Evolutionary conservation across 2,888 invertebrate genomes (phyloP).

Genomic region (Phyllotreta cruciferae): DNA sequence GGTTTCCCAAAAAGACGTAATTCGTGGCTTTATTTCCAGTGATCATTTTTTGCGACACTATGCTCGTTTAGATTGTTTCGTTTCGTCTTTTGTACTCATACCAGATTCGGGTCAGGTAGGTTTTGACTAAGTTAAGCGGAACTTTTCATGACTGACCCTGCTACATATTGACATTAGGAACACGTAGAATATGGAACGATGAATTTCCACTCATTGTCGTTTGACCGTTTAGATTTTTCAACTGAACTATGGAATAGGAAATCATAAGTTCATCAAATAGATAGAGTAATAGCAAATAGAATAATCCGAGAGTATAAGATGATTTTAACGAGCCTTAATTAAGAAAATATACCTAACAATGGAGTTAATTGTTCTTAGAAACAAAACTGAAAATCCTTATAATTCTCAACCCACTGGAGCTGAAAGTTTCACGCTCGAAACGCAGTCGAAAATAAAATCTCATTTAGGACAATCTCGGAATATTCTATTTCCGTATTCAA

Average conservation of each 20-base stretch:
- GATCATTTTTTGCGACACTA: no score
- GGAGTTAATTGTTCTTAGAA: no score
- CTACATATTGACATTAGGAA: conserved; percentile 23
- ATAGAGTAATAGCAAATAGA: no score
- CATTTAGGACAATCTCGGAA: conserved; percentile 6
- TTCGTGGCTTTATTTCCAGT: no score
- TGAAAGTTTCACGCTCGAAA: conserved; percentile 6
- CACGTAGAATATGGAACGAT: conserved; percentile 26
- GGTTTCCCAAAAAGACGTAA: no score
- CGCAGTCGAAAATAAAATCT: conserved; percentile 11
- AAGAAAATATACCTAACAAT: no score
- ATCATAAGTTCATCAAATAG: background rate
- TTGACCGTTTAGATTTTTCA: conserved; percentile 24
- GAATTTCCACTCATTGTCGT: conserved; percentile 8
- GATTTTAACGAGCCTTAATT: no score
- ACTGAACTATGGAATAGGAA: conserved; percentile 20
- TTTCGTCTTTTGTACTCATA: conserved; percentile 13
- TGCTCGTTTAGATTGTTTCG: background rate
- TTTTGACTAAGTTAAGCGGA: conserved; percentile 27
- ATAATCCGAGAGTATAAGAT: no score
- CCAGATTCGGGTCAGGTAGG: conserved; percentile 23
- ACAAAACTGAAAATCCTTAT: no score
- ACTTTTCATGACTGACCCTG: conserved; percentile 23
- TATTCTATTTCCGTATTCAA: conserved; percentile 11
- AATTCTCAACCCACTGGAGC: background rate